Evolutionary conservation across 2,797 vertebrate genomes (phyloP).

Genomic region (Brachymystax lenok): DNA sequence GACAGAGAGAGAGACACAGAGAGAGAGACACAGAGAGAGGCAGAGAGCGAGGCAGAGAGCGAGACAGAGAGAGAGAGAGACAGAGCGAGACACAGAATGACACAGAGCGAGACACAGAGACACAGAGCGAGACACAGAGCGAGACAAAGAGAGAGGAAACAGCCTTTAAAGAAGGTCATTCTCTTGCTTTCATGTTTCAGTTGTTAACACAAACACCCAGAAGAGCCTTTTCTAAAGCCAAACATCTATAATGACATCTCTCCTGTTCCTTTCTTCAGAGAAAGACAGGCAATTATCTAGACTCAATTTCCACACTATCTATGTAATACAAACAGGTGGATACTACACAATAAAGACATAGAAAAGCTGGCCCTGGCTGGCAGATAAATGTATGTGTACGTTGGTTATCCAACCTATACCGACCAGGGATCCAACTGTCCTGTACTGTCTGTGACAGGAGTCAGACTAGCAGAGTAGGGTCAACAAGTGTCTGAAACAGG

Average conservation of each 20-base stretch:
- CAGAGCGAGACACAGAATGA: slow-evolving; percentile 1
- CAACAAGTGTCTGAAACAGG: no score
- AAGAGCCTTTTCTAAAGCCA: not conserved
- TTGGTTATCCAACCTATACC: no score
- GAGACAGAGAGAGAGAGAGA: not conserved
- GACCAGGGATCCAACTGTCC: no score
- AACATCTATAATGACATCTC: not conserved
- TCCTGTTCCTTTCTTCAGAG: not conserved
- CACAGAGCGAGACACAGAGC: no score
- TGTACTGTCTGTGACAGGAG: no score
- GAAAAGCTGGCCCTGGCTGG: no score
- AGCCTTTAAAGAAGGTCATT: not conserved
- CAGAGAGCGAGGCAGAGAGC: no score
- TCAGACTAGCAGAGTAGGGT: no score
- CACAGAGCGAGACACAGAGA: not conserved
- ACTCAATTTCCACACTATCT: not conserved
- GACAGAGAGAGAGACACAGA: not conserved
- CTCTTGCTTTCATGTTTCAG: not conserved
- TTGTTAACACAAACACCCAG: not conserved
- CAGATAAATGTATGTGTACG: no score
- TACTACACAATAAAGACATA: no score
- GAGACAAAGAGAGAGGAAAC: not conserved
- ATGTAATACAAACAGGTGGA: not conserved
- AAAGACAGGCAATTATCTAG: not conserved
- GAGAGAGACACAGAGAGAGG: no score